A percentile compares a stretch with the other conserved stretches of the same genome.
Conservation (phyloP, 2,113 vertebrate species). For the Triplophysa siluroides region DNA sequence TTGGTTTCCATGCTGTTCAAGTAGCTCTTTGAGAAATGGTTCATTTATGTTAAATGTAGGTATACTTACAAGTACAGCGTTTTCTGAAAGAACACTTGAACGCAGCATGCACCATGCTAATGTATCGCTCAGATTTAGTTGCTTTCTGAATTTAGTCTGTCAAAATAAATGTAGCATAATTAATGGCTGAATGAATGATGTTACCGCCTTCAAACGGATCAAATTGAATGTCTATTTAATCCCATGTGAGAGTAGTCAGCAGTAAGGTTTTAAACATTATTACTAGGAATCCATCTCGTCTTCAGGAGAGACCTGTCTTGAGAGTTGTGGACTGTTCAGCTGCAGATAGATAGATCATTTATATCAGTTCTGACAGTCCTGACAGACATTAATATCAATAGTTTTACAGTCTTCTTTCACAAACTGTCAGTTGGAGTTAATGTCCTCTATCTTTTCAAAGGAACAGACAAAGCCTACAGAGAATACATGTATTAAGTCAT, state of each 20-base stretch:
- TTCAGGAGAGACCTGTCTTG: neutral
- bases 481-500: neutral
- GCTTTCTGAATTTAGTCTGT: neutral
- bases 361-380: neutral
- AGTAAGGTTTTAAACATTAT: neutral
- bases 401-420: conserved; percentile 7
- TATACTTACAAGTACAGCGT: conserved; percentile 9
- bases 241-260: neutral
- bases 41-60: neutral
- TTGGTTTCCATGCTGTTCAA: neutral
- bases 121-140: neutral
- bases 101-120: neutral
- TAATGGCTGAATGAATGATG: neutral
- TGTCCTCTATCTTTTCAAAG: conserved; percentile 8
- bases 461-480: neutral
- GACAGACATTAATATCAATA: conserved; percentile 15
- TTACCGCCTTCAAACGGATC: neutral
- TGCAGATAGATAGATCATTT: neutral
- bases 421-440: conserved; percentile 39
- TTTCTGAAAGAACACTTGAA: neutral
- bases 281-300: neutral
- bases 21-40: neutral
- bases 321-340: neutral
- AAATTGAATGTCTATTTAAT: neutral
- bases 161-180: neutral